phyloP scores from a whole-genome alignment of 2,113 vertebrate genomes.

The Arenaria interpres region DNA sequence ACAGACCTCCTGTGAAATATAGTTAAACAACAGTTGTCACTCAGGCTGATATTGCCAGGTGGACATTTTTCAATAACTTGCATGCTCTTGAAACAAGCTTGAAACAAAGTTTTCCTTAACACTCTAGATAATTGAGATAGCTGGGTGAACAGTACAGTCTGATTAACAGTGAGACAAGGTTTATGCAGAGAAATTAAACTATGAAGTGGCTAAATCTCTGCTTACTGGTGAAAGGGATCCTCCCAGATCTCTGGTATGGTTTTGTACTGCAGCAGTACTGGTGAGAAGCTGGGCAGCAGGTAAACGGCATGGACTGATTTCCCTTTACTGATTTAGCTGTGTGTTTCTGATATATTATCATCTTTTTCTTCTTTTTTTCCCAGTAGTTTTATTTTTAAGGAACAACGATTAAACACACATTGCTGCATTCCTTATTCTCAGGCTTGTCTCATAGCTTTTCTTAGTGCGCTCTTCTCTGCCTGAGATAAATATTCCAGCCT shows the following conservation, averaged over 20 bases:
- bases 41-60: conserved; percentile 14
- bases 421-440: background rate
- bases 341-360: background rate
- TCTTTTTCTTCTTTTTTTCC: background rate
- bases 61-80: conserved; percentile 5
- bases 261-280: background rate
- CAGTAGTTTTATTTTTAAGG: background rate
- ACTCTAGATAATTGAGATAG: background rate
- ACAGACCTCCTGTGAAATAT: conserved; percentile 45
- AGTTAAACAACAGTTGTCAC: conserved; percentile 28
- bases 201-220: background rate
- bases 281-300: background rate
- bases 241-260: background rate
- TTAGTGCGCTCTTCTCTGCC: background rate
- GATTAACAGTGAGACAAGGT: background rate
- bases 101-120: conserved; percentile 15
- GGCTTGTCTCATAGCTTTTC: background rate
- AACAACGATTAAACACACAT: background rate
- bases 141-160: background rate
- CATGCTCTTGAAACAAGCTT: background rate
- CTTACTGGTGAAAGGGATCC: background rate
- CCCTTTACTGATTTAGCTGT: background rate
- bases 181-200: background rate
- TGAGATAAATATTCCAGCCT: background rate
- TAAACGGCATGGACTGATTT: background rate